A percentile compares a stretch with the other conserved stretches of the same genome.
Evolutionary conservation across 2,797 vertebrate species (phyloP).

Genomic region (Tinamus major): DNA sequence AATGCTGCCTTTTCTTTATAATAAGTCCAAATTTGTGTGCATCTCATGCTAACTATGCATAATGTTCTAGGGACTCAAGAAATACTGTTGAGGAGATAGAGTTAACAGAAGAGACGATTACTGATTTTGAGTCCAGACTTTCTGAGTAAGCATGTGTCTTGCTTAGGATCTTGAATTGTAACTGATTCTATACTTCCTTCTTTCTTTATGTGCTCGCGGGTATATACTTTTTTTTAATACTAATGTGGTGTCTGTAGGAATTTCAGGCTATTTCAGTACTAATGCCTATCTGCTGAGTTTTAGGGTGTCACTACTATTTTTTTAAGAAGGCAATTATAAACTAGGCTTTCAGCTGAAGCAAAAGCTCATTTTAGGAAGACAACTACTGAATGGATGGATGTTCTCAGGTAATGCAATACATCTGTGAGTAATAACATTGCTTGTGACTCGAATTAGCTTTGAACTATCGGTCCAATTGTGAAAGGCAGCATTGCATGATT

Average conservation of each 20-base stretch:
- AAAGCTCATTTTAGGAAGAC: neutral
- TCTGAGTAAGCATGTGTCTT: constrained; percentile 75
- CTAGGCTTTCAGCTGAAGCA: neutral
- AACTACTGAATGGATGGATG: neutral
- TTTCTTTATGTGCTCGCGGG: neutral
- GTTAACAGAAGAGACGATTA: constrained; percentile 65
- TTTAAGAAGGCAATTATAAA: neutral
- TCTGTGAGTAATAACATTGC: neutral
- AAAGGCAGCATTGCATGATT: neutral
- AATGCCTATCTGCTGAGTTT: neutral
- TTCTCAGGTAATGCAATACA: neutral
- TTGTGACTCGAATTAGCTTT: neutral
- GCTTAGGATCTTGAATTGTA: neutral
- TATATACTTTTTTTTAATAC: neutral
- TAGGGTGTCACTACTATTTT: neutral
- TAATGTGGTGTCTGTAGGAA: neutral
- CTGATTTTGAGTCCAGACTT: constrained; percentile 77
- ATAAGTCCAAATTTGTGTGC: neutral
- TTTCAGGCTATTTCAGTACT: neutral
- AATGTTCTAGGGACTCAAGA: constrained; percentile 59
- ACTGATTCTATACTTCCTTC: neutral
- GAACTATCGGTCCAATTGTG: neutral
- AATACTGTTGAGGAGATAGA: constrained; percentile 12
- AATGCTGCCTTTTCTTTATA: neutral
- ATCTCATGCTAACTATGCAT: neutral